These are phyloP conservation scores for Schlechtendalia chinensis DNA, from an alignment of 1,140 invertebrate genomes.

Conservation along the genomic window DNA sequence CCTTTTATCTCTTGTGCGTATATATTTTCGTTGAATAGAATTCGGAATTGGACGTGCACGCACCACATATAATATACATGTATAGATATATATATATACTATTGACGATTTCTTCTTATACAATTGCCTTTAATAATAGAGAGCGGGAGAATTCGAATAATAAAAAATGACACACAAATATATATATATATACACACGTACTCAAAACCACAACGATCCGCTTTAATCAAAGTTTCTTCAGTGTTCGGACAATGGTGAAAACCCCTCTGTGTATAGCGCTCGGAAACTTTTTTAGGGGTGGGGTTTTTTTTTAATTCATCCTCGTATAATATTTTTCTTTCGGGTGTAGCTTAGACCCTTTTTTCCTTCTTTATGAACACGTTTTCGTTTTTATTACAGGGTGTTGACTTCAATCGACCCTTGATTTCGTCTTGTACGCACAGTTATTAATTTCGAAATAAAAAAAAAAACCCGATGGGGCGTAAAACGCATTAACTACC, in stretches of 20 bases:
- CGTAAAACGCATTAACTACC: conserved; percentile 32
- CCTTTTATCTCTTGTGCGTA: neutral
- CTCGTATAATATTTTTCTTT: conserved; percentile 43
- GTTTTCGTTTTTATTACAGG: conserved; percentile 39
- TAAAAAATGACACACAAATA: conserved; percentile 1
- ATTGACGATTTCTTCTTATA: conserved; percentile 15
- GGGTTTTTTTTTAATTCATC: conserved; percentile 44
- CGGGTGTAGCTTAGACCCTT: conserved; percentile 10
- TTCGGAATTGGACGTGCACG: conserved; percentile 27
- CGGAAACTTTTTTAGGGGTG: neutral
- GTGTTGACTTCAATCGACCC: conserved; percentile 48
- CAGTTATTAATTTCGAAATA: conserved; percentile 16
- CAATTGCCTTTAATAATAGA: conserved; percentile 43
- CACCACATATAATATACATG: neutral
- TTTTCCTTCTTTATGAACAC: neutral
- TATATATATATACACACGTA: too few relatives aligned
- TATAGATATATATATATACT: too few relatives aligned
- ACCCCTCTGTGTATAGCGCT: neutral
- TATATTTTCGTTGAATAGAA: conserved; percentile 9
- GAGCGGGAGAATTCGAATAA: neutral
- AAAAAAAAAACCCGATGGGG: conserved; percentile 1
- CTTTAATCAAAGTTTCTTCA: conserved; percentile 49
- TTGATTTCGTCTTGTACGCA: conserved; percentile 1
- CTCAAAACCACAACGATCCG: conserved; percentile 13
- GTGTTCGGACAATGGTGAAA: conserved; percentile 8